phyloP scores from a whole-genome alignment of 2,888 invertebrate genomes.

The Cyaniris semiargus region DNA sequence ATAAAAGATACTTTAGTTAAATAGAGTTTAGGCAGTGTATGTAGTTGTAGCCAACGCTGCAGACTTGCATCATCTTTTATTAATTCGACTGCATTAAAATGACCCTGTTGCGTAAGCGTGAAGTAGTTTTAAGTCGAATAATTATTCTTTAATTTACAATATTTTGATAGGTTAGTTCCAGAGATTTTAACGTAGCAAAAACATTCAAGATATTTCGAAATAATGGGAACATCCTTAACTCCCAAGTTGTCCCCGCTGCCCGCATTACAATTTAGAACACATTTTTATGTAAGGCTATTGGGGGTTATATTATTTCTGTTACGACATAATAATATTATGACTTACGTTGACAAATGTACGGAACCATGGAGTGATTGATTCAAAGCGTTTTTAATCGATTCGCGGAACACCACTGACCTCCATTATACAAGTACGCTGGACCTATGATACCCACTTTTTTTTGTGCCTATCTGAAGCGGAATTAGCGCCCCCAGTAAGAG shows the following conservation, averaged over 20 bases:
- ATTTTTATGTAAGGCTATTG: too few relatives aligned
- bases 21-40: neutral
- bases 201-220: neutral
- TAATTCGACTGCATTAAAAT: neutral
- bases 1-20: neutral
- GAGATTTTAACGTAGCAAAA: neutral
- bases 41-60: neutral
- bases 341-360: neutral
- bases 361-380: neutral
- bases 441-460: too few relatives aligned
- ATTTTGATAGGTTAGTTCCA: neutral
- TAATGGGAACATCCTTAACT: neutral
- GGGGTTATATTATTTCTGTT: too few relatives aligned
- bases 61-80: constrained; percentile 1
- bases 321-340: neutral
- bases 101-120: neutral
- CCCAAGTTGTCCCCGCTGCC: neutral
- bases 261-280: too few relatives aligned
- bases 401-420: constrained; percentile 1
- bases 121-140: neutral
- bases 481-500: too few relatives aligned
- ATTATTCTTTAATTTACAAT: too few relatives aligned
- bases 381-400: neutral
- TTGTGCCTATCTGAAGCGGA: too few relatives aligned
- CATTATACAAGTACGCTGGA: too few relatives aligned